Conservation (phyloP, 2,113 vertebrate genomes). For the Gracilinanus agilis region DNA sequence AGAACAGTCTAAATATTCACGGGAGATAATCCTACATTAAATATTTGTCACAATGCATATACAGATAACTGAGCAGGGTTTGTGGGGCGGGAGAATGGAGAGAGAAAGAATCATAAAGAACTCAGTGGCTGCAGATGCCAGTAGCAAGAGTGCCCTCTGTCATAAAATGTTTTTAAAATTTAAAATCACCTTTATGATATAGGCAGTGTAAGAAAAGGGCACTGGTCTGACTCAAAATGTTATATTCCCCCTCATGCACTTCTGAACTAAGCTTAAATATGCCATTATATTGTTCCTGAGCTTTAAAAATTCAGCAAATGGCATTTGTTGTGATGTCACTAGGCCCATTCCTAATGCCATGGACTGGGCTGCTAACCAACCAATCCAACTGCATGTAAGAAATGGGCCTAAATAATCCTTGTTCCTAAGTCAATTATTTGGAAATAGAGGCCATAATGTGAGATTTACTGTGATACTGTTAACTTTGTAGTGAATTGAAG, state of each 20-base stretch:
- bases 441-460: slow-evolving; percentile 80
- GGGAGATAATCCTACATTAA: not conserved
- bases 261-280: slow-evolving; percentile 18
- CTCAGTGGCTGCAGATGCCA: not conserved
- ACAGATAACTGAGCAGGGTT: not conserved
- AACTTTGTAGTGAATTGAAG: slow-evolving; percentile 82
- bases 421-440: slow-evolving; percentile 83
- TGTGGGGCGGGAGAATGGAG: not conserved
- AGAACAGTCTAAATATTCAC: slow-evolving; percentile 8
- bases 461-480: slow-evolving; percentile 80
- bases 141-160: not conserved
- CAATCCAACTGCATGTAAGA: slow-evolving; percentile 39
- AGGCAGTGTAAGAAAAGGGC: not conserved
- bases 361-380: slow-evolving; percentile 24
- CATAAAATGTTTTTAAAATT: slow-evolving; percentile 8
- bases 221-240: not conserved
- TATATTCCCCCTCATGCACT: not conserved
- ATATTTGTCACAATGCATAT: slow-evolving; percentile 31
- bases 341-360: not conserved
- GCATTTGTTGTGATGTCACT: not conserved
- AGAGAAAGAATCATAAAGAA: not conserved
- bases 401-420: slow-evolving; percentile 72
- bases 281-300: slow-evolving; percentile 53
- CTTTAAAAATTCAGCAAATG: slow-evolving; percentile 49
- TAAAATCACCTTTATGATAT: slow-evolving; percentile 32